Percentiles rank a stretch among this genome's conserved stretches.
Evolutionary conservation across 2,888 invertebrate species (phyloP).

Genomic region (Tetranychus truncatus): DNA sequence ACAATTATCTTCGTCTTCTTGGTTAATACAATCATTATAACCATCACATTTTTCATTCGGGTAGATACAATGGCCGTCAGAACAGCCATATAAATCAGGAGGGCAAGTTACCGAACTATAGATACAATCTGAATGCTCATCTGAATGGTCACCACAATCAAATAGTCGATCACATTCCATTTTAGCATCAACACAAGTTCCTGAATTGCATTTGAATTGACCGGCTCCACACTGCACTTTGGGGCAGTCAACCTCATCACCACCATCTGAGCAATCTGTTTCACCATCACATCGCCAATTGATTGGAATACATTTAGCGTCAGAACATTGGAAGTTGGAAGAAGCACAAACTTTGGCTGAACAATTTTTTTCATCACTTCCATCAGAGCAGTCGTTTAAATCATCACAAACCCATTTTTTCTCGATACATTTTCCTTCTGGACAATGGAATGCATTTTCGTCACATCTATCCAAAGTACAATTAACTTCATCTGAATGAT

Average conservation of each 20-base stretch:
- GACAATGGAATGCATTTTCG: constrained; percentile 11
- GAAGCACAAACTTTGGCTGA: constrained; percentile 71
- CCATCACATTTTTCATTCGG: constrained; percentile 13
- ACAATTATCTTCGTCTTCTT: constrained; percentile 12
- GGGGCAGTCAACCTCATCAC: constrained; percentile 17
- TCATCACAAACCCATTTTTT: constrained; percentile 75
- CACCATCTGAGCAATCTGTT: constrained; percentile 17
- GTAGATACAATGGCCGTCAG: constrained; percentile 32
- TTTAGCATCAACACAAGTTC: constrained; percentile 80
- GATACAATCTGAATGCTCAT: constrained; percentile 61
- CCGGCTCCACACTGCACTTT: not conserved
- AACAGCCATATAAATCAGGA: constrained; percentile 39
- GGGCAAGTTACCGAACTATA: constrained; percentile 70
- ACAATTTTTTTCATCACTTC: constrained; percentile 57
- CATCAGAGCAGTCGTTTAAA: constrained; percentile 40
- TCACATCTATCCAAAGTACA: constrained; percentile 8
- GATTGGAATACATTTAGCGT: constrained; percentile 27
- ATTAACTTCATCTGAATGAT: constrained; percentile 18
- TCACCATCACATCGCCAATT: constrained; percentile 22
- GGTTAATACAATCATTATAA: constrained; percentile 14
- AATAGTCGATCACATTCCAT: constrained; percentile 12
- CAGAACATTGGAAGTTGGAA: constrained; percentile 31
- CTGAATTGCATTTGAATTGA: constrained; percentile 37
- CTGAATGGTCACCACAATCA: constrained; percentile 32
- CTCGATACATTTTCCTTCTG: constrained; percentile 47